Percentiles rank a stretch among this genome's conserved stretches.
phyloP scores from a whole-genome alignment of 2,888 invertebrate genomes.

The Shargacucullia verbasci region DNA sequence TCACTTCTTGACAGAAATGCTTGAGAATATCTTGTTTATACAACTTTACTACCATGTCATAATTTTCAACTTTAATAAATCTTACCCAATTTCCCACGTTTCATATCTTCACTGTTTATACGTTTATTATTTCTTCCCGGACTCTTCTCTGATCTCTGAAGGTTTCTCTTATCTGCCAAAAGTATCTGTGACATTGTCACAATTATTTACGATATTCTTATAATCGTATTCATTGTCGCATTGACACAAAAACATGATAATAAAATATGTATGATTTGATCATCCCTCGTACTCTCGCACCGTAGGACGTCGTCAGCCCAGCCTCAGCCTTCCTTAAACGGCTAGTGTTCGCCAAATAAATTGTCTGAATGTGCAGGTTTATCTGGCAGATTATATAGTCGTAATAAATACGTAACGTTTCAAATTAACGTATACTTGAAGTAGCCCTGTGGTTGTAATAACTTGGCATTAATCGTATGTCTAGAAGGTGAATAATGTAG shows the following conservation, averaged over 20 bases:
- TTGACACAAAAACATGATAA: constrained; percentile 66
- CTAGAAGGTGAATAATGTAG: constrained; percentile 67
- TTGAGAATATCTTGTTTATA: constrained; percentile 22
- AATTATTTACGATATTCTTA: constrained; percentile 55
- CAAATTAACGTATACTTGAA: constrained; percentile 43
- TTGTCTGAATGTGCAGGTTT: constrained; percentile 58
- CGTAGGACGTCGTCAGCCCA: constrained; percentile 32
- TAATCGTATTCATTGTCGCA: constrained; percentile 55
- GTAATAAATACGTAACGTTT: constrained; percentile 57
- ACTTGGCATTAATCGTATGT: constrained; percentile 52
- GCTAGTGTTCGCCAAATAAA: constrained; percentile 62
- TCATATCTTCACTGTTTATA: constrained; percentile 41
- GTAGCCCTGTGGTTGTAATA: constrained; percentile 38
- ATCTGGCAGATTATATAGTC: constrained; percentile 64
- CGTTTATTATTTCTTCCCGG: constrained; percentile 28
- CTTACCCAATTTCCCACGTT: constrained; percentile 49
- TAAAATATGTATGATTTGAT: constrained; percentile 61
- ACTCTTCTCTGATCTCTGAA: constrained; percentile 28
- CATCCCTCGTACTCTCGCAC: constrained; percentile 42
- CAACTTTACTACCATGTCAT: constrained; percentile 47
- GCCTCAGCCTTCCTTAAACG: constrained; percentile 39
- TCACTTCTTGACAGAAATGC: constrained; percentile 19
- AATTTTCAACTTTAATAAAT: constrained; percentile 48
- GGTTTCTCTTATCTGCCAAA: constrained; percentile 33
- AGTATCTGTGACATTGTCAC: constrained; percentile 32